Conservation (phyloP, 2,797 vertebrate genomes). For the Chiloscyllium punctatum region DNA sequence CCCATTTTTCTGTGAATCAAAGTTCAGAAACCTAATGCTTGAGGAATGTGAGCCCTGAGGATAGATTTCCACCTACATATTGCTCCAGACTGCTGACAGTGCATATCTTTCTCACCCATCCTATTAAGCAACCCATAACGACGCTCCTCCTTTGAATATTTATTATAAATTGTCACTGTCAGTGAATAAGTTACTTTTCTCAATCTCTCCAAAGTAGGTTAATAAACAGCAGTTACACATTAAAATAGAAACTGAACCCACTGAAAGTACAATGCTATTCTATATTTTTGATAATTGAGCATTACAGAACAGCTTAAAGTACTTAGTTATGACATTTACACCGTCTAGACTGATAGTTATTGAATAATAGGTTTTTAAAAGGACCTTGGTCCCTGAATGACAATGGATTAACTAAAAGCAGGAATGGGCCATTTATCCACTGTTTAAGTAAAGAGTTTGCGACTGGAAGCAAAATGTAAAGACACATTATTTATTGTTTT, state of each 20-base stretch:
- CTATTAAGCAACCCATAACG: constrained; percentile 29
- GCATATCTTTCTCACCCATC: constrained; percentile 17
- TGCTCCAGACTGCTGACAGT: constrained; percentile 32
- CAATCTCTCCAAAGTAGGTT: not conserved
- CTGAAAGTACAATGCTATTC: not conserved
- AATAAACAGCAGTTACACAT: not conserved
- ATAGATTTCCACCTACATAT: constrained; percentile 33
- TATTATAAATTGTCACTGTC: not conserved
- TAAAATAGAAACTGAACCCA: constrained; percentile 5
- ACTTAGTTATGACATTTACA: constrained; percentile 26
- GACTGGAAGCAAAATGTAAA: constrained; percentile 6
- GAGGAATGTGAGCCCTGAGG: constrained; percentile 35
- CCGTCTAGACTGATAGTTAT: constrained; percentile 18
- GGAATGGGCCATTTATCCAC: not conserved
- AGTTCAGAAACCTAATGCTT: constrained; percentile 31
- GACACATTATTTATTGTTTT: not conserved
- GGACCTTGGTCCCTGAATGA: not conserved
- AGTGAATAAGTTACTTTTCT: constrained; percentile 10
- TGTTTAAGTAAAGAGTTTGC: not conserved
- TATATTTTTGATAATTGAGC: constrained; percentile 28
- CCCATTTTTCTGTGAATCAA: constrained; percentile 28
- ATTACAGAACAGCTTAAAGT: constrained; percentile 7
- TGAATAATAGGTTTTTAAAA: constrained; percentile 22
- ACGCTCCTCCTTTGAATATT: not conserved
- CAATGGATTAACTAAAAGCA: constrained; percentile 15